Evolutionary conservation across 2,888 invertebrate species (phyloP).

Genomic region (Ethmia dodecea): DNA sequence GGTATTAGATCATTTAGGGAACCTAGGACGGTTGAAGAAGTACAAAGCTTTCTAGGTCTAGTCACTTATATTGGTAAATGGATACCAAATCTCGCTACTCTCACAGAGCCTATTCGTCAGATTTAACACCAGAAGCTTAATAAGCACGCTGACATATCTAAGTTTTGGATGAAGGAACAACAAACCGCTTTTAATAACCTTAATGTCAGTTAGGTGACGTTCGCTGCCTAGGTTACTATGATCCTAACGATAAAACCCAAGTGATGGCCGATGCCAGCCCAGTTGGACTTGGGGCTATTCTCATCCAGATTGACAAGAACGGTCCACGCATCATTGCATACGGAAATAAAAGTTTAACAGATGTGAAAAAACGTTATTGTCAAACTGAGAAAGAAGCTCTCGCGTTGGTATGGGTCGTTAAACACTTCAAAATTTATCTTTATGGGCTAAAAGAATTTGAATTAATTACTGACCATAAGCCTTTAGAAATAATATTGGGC

Average conservation of each 20-base stretch:
- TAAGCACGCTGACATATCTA: conserved; percentile 12
- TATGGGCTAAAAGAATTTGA: too few relatives aligned
- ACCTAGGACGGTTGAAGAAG: conserved; percentile 19
- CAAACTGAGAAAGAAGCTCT: too few relatives aligned
- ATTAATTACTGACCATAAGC: too few relatives aligned
- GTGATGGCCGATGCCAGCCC: conserved; percentile 23
- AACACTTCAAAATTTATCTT: too few relatives aligned
- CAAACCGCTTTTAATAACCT: neutral
- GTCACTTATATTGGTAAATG: conserved; percentile 24
- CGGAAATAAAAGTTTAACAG: conserved; percentile 18
- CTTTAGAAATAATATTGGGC: too few relatives aligned
- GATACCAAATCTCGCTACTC: conserved; percentile 23
- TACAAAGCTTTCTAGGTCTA: conserved; percentile 28
- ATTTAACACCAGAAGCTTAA: conserved; percentile 8
- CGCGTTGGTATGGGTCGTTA: too few relatives aligned
- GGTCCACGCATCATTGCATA: conserved; percentile 20
- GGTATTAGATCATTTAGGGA: conserved; percentile 19
- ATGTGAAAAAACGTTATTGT: conserved; percentile 16
- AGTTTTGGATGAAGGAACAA: conserved; percentile 14
- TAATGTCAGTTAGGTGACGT: neutral
- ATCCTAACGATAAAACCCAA: conserved; percentile 15
- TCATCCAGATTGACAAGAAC: conserved; percentile 11
- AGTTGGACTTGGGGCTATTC: conserved; percentile 19
- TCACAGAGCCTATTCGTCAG: conserved; percentile 21
- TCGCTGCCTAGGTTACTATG: conserved; percentile 17